Evolutionary conservation across 2,113 vertebrate genomes (phyloP).

Genomic region (Cyrtonyx montezumae): DNA sequence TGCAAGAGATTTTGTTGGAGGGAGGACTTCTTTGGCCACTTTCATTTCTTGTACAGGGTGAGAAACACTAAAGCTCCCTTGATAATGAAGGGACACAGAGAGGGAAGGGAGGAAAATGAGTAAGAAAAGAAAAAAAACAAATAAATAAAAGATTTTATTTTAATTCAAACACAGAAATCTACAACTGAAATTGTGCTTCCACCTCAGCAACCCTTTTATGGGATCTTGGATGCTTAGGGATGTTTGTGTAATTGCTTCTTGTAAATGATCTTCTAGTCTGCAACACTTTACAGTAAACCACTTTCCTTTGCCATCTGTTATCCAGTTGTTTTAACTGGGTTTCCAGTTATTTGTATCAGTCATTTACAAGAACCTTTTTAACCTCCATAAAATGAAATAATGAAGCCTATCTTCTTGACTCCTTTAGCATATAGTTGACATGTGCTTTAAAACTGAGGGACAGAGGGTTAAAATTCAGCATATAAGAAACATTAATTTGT

Average conservation of each 20-base stretch:
- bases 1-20: background rate
- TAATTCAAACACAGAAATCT: conserved; percentile 1
- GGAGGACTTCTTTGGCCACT: background rate
- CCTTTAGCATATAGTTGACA: background rate
- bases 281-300: conserved; percentile 83
- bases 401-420: conserved; percentile 66
- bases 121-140: background rate
- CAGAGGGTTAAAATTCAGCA: background rate
- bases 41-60: background rate
- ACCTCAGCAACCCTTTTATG: conserved; percentile 70
- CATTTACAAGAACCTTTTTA: conserved; percentile 84
- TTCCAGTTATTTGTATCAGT: conserved; percentile 82
- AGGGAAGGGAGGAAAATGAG: background rate
- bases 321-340: conserved; percentile 83
- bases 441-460: conserved; percentile 29
- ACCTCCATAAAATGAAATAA: conserved; percentile 77
- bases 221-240: conserved; percentile 79
- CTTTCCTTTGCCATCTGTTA: conserved; percentile 82
- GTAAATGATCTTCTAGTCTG: conserved; percentile 81
- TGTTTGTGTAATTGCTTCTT: conserved; percentile 86
- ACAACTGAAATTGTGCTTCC: conserved; percentile 15
- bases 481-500: background rate
- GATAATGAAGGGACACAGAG: background rate
- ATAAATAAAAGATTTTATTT: background rate
- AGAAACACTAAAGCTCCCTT: background rate